Percentiles rank a stretch among this genome's conserved stretches.
These are phyloP conservation scores for Noctua pronuba DNA, from an alignment of 2,888 invertebrate species.

Conservation along the genomic window DNA sequence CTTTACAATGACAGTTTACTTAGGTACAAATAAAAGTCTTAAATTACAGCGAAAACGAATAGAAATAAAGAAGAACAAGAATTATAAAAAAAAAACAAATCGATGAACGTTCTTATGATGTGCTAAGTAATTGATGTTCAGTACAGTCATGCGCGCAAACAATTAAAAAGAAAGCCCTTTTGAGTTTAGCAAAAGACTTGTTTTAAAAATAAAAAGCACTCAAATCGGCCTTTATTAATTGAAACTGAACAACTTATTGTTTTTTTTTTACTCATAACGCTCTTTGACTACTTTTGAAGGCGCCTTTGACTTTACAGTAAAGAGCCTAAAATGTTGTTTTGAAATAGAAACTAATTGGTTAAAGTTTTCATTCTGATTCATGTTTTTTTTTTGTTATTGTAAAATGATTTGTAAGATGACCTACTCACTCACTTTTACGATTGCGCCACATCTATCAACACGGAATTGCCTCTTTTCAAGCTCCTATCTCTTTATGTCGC, in stretches of 20 bases:
- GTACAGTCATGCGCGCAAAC: constrained; percentile 16
- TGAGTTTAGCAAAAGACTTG: constrained; percentile 17
- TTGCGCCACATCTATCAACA: no score
- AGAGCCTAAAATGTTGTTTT: neutral
- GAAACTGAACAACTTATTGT: constrained; percentile 5
- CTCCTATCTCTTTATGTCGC: no score
- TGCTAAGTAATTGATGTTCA: constrained; percentile 43
- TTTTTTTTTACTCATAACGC: constrained; percentile 8
- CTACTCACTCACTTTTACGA: neutral
- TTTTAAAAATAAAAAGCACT: constrained; percentile 45
- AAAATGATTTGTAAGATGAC: no score
- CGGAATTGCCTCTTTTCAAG: no score
- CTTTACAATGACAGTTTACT: neutral
- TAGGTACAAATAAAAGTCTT: neutral
- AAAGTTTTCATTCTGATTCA: no score
- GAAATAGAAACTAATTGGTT: neutral
- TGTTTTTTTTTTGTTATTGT: neutral
- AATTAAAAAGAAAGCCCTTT: constrained; percentile 45
- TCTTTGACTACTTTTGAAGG: constrained; percentile 10
- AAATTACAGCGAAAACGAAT: neutral
- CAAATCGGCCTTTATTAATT: constrained; percentile 38
- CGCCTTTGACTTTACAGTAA: constrained; percentile 3
- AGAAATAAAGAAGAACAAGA: neutral
- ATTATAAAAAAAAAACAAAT: constrained; percentile 3
- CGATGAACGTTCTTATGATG: constrained; percentile 6